phyloP scores from a whole-genome alignment of 92 coral and sea anemone genomes.

The Bergia puertoricense region DNA sequence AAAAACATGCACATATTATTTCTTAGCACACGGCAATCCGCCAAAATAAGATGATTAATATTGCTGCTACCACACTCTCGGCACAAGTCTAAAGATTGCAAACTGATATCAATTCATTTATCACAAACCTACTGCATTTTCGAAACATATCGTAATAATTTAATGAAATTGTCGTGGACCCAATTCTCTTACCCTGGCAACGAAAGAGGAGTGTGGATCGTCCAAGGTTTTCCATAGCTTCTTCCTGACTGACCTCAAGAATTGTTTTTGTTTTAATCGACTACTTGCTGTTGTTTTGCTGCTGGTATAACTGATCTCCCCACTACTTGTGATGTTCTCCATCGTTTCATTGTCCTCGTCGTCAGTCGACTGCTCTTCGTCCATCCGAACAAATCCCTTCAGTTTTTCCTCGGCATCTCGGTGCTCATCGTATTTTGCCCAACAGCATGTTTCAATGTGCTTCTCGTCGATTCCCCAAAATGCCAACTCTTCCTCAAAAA shows the following conservation, averaged over 20 bases:
- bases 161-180: background rate
- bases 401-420: slow-evolving; percentile 95
- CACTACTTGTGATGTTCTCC: slow-evolving; percentile 82
- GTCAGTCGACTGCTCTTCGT: slow-evolving; percentile 73
- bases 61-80: background rate
- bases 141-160: background rate
- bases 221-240: slow-evolving; percentile 85
- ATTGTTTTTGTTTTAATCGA: slow-evolving; percentile 47
- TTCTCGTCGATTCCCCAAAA: slow-evolving; percentile 98
- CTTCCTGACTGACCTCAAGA: slow-evolving; percentile 60
- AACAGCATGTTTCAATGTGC: slow-evolving; percentile 95
- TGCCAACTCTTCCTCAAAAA: slow-evolving; percentile 91
- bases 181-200: slow-evolving; percentile 85
- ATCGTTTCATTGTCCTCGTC: slow-evolving; percentile 72
- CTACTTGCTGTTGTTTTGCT: slow-evolving; percentile 41
- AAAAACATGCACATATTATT: background rate
- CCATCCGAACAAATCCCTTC: slow-evolving; percentile 81
- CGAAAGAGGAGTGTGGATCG: slow-evolving; percentile 86
- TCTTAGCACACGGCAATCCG: background rate
- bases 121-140: background rate
- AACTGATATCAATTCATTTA: slow-evolving; percentile 6
- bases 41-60: background rate
- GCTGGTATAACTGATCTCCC: slow-evolving; percentile 59
- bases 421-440: slow-evolving; percentile 99
- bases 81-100: background rate